These are phyloP conservation scores for Apus apus DNA, from an alignment of 2,113 vertebrate species.

Conservation along the genomic window DNA sequence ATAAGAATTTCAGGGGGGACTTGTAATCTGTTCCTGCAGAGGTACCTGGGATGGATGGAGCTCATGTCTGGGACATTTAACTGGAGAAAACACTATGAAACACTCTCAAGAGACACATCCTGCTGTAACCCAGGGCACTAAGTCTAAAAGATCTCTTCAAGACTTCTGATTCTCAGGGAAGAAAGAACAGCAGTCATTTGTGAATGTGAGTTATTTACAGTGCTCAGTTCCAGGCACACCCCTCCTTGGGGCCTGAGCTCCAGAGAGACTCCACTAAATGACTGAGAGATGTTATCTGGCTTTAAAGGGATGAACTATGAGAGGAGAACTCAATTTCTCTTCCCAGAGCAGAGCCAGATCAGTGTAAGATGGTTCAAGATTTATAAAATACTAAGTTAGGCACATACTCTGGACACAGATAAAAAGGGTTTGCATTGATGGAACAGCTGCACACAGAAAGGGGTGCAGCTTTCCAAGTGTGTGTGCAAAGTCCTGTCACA, in stretches of 20 bases:
- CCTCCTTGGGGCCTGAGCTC: not conserved
- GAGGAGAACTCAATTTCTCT: constrained; percentile 27
- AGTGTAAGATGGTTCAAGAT: not conserved
- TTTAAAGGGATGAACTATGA: constrained; percentile 44
- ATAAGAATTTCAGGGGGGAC: not conserved
- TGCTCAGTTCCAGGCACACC: not conserved
- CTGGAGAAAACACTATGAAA: not conserved
- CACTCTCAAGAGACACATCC: not conserved
- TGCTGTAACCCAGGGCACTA: not conserved
- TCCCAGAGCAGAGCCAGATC: not conserved
- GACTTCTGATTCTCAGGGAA: not conserved
- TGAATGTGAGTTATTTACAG: constrained; percentile 38
- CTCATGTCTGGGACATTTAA: not conserved
- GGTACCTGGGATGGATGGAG: not conserved
- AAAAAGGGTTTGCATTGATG: not conserved
- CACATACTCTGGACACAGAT: not conserved
- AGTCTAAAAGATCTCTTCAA: not conserved
- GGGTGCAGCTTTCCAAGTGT: not conserved
- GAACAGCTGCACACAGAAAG: not conserved
- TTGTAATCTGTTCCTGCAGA: not conserved
- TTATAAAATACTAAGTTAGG: constrained; percentile 52
- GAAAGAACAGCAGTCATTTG: not conserved
- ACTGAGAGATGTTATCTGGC: constrained; percentile 30
- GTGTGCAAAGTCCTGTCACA: not conserved
- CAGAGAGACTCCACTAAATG: constrained; percentile 10